Evolutionary conservation across 2,888 invertebrate species (phyloP), one percentile per base, ranked within the genome.

Genomic region (Malthinus seriepunctatus): DNA sequence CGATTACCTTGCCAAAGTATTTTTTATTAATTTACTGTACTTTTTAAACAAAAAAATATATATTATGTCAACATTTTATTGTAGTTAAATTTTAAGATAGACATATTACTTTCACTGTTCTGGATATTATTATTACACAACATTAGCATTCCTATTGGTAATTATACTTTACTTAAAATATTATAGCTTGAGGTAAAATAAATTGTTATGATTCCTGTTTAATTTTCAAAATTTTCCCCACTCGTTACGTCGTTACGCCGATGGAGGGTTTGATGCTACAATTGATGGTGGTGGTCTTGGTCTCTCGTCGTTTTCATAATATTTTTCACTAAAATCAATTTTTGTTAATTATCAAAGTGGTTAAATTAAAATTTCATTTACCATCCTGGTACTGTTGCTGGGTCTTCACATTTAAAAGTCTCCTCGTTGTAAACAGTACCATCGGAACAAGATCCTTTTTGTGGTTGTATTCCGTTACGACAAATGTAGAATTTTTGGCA

Each of bases 401-500:
- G 88, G 5, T 89, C 85, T 71, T 91, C 90, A 69, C 92, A 92
- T 76, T 85, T 86, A 72, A 88, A 88, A 5, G 84, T 86, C 10
- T 87, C 88, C 65, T 90, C 89, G 69, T 91, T 91, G 81, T 91
- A 93, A 44, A 91, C 92, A 51, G 84, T 85, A 37, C 89, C 90
- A 0, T 82, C 80, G 0, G 87, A 83, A 72, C 91, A 91, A 68
- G 88, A 86, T 5, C 90, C 89, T 71, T 87, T 87, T 73, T 90
- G 89, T 0, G 91, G 91, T 68, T 84, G 86, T 2, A 89, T 83
- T 0, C 89, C 90, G 69, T 90, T 89, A 63, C 89, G 83, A 78
- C 91, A 91, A 70, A 91, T 90, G 80, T 90, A 91, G 81, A 91
- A 91, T 74, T 90, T 90, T 73, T 88, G 87, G 74, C 91, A 92